phyloP scores from a whole-genome alignment of 64 coral and sea anemone genomes.

The Actinia tenebrosa region DNA sequence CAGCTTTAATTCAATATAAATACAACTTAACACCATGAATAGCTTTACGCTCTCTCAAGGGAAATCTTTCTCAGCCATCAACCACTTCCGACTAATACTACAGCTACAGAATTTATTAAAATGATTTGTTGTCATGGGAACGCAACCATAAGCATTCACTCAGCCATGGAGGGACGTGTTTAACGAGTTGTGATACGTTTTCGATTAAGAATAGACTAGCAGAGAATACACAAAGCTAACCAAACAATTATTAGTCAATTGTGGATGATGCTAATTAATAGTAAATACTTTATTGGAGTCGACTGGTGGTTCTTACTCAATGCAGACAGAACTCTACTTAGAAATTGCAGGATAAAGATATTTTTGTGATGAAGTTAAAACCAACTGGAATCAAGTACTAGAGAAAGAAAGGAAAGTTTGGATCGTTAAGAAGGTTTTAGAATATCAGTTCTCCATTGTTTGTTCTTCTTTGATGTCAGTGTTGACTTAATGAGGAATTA shows the following conservation, averaged over 20 bases:
- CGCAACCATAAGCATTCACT: background rate
- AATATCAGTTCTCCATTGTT: background rate
- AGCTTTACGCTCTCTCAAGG: background rate
- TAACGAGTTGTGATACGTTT: background rate
- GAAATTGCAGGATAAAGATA: background rate
- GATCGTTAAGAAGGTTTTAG: background rate
- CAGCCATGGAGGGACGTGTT: background rate
- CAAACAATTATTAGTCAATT: background rate
- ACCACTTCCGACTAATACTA: background rate
- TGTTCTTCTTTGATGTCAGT: constrained; percentile 2
- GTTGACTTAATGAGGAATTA: constrained; percentile 2
- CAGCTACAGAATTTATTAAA: background rate
- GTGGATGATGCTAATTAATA: background rate
- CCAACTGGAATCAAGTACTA: background rate
- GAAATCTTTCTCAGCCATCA: background rate
- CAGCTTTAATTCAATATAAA: too few relatives aligned
- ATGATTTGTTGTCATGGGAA: background rate
- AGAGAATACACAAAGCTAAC: background rate
- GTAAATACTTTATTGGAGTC: background rate
- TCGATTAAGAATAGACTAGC: background rate
- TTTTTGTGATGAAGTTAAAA: too few relatives aligned
- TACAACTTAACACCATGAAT: too few relatives aligned
- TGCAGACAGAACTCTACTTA: background rate
- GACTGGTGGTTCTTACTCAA: background rate
- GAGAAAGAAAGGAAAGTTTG: background rate